phyloP scores from a whole-genome alignment of 2,113 vertebrate species.

The Helogale parvula region DNA sequence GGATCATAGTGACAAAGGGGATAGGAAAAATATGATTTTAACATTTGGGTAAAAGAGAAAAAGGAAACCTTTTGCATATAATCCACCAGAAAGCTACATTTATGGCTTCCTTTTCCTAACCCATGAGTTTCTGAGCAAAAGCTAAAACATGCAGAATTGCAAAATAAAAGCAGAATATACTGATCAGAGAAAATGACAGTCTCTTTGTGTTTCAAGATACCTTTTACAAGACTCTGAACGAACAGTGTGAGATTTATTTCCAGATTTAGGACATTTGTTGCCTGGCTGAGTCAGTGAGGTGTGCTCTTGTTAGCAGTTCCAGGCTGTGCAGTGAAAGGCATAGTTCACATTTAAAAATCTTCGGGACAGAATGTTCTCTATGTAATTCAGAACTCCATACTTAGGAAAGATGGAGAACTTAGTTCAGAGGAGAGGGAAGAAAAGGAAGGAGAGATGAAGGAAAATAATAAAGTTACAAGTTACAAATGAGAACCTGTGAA shows the following conservation, averaged over 20 bases:
- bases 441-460: background rate
- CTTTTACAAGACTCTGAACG: background rate
- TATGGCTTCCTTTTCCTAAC: background rate
- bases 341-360: background rate
- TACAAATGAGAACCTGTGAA: background rate
- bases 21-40: background rate
- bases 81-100: background rate
- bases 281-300: background rate
- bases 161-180: background rate
- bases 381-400: background rate
- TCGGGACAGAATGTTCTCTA: background rate
- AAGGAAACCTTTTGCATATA: background rate
- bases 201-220: background rate
- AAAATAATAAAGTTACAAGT: background rate
- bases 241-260: conserved; percentile 24
- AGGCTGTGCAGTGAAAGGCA: background rate
- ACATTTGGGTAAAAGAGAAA: background rate
- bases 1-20: background rate
- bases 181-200: background rate
- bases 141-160: background rate
- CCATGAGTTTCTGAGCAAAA: background rate
- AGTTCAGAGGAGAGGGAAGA: background rate
- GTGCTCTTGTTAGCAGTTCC: background rate
- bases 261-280: background rate
- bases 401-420: background rate